Evolutionary conservation across 2,888 invertebrate species (phyloP).

Genomic region (Automeris io): DNA sequence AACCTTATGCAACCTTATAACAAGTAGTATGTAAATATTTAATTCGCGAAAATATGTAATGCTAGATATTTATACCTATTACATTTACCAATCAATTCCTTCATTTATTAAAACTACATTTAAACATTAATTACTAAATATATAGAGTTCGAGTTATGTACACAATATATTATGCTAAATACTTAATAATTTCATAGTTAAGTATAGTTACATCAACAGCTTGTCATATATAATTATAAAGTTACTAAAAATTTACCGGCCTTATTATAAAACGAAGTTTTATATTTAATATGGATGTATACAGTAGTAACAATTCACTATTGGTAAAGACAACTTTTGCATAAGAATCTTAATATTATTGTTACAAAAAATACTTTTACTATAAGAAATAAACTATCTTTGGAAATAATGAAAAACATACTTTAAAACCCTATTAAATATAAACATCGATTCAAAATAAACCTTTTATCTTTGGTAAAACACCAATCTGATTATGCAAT

Average conservation of each 20-base stretch:
- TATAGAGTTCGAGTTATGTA: neutral
- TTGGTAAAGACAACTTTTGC: too few relatives aligned
- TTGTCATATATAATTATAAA: conserved; percentile 1
- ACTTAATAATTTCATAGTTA: conserved; percentile 2
- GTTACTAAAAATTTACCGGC: conserved; percentile 4
- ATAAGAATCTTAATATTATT: too few relatives aligned
- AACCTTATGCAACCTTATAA: too few relatives aligned
- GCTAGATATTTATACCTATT: conserved; percentile 7
- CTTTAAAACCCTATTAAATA: too few relatives aligned
- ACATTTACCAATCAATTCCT: conserved; percentile 52
- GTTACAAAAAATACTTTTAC: too few relatives aligned
- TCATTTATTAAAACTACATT: conserved; percentile 38
- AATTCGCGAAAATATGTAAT: conserved; percentile 2
- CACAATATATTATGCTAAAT: conserved; percentile 6
- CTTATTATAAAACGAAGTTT: too few relatives aligned
- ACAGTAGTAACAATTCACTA: too few relatives aligned
- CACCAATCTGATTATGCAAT: conserved; percentile 1
- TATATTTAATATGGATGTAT: too few relatives aligned
- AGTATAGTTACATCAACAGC: neutral
- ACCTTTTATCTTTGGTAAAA: conserved; percentile 15
- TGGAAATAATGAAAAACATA: too few relatives aligned
- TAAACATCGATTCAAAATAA: too few relatives aligned
- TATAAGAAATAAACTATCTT: too few relatives aligned
- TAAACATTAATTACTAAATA: conserved; percentile 7
- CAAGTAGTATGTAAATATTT: neutral